Evolutionary conservation across 1,140 invertebrate genomes (phyloP), one percentile per base, ranked within the genome.

Genomic region (Pseudomyrmex pallidus): DNA sequence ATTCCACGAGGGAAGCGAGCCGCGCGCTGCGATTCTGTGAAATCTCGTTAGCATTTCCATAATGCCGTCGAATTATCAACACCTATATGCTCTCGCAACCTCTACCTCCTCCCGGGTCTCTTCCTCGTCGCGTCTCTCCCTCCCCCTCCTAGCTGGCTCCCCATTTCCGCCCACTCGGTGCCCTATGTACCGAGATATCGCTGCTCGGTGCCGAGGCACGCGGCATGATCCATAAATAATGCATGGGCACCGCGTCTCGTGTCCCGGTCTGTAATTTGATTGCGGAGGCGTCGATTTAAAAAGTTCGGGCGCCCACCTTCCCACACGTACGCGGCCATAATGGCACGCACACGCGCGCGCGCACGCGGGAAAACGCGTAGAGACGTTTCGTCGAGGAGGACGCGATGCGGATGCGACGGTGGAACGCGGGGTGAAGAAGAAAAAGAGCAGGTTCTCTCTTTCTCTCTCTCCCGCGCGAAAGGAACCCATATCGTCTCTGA

Each of bases 181-280:
- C 64, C 44, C 54, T 70, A 57, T 48, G 64, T 78, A 70, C 35
- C 76, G 56, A 70, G 54, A 70, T 70, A 59, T 59, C 44, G 67
- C 35, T 35, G 12, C 54, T n/a, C 54, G 22, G 83, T 89, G 83
- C 78, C 68, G 44, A 90, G 91, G 90, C 90, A 90, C 90, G 90
- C 90, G 89, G 90, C 87, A 86, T 90, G 84, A 88, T 89, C 87
- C 89, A 92, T 92, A 92, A 92, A 92, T 92, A 92, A 92, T 92
- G 90, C 90, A 92, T 92, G 87, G 89, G 87, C 89, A 85, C 73
- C 84, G 73, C 76, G 54, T 70, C 76, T 82, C 89, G 86, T 92
- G 90, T 91, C 91, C 87, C 87, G 88, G 85, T 86, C 91, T 92
- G 90, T 92, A 92, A 92, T 92, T 92, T 92, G 89, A 92, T 92